phyloP scores from a whole-genome alignment of 2,113 vertebrate species.

The Halcyon senegalensis region DNA sequence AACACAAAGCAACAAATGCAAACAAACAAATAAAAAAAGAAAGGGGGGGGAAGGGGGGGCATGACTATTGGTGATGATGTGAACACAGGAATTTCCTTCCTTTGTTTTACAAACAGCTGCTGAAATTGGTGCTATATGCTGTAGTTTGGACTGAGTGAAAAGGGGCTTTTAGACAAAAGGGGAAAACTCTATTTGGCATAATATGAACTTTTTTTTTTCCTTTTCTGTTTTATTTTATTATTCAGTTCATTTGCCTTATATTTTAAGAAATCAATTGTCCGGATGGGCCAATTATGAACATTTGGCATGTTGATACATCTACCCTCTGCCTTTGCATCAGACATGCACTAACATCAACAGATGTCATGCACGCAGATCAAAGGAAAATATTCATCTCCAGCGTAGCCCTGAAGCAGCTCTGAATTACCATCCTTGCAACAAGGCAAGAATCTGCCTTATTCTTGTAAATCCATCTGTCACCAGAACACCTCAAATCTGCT shows the following conservation, averaged over 20 bases:
- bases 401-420: constrained; percentile 6
- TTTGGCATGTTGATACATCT: not conserved
- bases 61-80: not conserved
- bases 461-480: not conserved
- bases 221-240: not conserved
- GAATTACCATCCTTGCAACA: not conserved
- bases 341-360: not conserved
- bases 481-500: not conserved
- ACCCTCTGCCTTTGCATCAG: not conserved
- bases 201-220: not conserved
- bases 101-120: not conserved
- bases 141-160: not conserved
- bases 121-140: not conserved
- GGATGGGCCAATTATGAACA: not conserved
- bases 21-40: not conserved
- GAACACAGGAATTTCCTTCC: not conserved
- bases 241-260: not conserved
- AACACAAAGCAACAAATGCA: not conserved
- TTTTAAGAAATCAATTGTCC: not conserved
- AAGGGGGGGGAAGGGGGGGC: too few relatives aligned
- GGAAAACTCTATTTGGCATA: not conserved
- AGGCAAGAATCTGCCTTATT: not conserved
- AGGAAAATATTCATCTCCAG: not conserved
- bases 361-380: not conserved
- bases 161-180: not conserved